Evolutionary conservation across 2,113 vertebrate species (phyloP), one percentile per base, ranked within the genome.

Genomic region (Grammomys surdaster): DNA sequence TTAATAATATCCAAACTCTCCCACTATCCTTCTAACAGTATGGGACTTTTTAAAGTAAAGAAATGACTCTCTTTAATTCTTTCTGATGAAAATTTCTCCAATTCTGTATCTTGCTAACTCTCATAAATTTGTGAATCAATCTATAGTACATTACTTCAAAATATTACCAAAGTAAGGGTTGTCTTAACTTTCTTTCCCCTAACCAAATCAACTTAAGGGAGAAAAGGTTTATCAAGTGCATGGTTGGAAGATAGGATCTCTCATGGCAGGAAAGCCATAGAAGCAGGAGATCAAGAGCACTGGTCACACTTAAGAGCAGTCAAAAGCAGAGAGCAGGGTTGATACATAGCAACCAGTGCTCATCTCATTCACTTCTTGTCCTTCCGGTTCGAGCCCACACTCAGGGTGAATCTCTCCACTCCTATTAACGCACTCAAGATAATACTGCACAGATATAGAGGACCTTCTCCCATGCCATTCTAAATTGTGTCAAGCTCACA

Each of bases 1-100:
- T 94, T 96, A 40, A 82, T 89, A 87, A 60, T 95, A 89, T 54
- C 9, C 19, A 93, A 85, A 26, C 36, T 90, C 28, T 86, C 78
- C 93, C 31, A 95, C 40, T 11, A 75, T 40, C 78, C 46, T 46
- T 93, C 2, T 77, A 56, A 24, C 24, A 80, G 19, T 94, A 72
- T 67, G 20, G 33, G n/a, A 24, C 13, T 36, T 40, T 84, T 95
- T 81, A 65, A 94, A 95, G n/a, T 26, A 33, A 94, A 67, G 36
- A 93, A 87, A 56, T 90, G 48, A 69, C 58, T 69, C 28, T 95
- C 20, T 65, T 10, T 73, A 87, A 80, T 54, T 87, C 40, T 63
- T 19, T 80, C 33, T 80, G 69, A 51, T 95, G 67, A 28, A 72
- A 88, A 43, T 36, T 19, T 28, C 43, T 87, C 63, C 28, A 87